Base-by-base conservation (phyloP, 2,797 vertebrate species). In the Miichthys miiuy region DNA sequence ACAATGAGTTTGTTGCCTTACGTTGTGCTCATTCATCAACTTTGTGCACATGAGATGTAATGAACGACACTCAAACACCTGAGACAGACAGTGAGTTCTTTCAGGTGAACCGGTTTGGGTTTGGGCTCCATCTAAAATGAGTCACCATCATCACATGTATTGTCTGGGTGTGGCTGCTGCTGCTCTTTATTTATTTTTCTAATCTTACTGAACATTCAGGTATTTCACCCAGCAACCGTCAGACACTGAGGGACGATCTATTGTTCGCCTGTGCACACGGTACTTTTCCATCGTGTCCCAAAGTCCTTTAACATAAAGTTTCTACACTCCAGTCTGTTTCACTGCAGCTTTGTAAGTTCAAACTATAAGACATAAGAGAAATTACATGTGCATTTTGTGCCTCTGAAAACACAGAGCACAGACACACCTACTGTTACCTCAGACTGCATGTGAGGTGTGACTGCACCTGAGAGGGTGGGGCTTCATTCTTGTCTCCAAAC, bases 391-490 rank as follows among this genome's bases (percentile, higher is more conserved):
- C n/a, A 9, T 18, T 18, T 13, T 27, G 73, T 30, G 47, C 58
- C 38, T 6, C 41, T 20, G 30, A 12, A 18, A 27, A 17, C 63
- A n/a, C 63, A 25, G 63, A 30, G 42, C 54, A 3, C 51, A 47
- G 75, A 70, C 79, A 82, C 88, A 34, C 88, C 79, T 10, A 11
- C n/a, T 27, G 42, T 14, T 0, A 10, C 23, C 46, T 69, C 42
- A 0, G 5, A 4, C 10, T 10, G 48, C 8, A 17, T 44, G 17
- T 47, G 67, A 77, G 76, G 77, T 64, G 77, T 61, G 75, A 20
- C 81, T 25, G 21, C 21, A 1, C 13, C 41, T 42, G 50, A 6
- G 63, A 63, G 79, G 88, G 89, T 4, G 88, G 77, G 85, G 14
- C 89, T 74, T 79, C 14, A 0, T 5, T 2, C 72, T 61, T 0